Conservation (phyloP, 2,113 vertebrate species). For the Zeus faber region DNA sequence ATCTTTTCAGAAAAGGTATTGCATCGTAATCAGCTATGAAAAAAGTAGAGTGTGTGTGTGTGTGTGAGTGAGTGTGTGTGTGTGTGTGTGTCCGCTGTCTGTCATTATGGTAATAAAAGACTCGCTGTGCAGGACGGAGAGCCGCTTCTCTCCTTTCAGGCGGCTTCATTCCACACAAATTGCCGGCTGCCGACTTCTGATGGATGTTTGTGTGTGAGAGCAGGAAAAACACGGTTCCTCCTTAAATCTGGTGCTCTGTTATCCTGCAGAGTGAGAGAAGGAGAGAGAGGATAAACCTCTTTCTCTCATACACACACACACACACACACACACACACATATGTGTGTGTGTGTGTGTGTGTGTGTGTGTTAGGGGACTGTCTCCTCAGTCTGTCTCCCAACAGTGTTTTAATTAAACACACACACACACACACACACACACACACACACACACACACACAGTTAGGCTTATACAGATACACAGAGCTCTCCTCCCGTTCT, state of each 20-base stretch:
- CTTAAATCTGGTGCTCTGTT: conserved; percentile 60
- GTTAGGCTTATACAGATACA: conserved; percentile 50
- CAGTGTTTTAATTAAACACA: conserved; percentile 71
- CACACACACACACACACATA: no score
- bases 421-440: conserved; percentile 31
- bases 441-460: conserved; percentile 9
- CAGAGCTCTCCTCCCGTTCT: conserved; percentile 46
- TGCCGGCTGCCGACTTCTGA: conserved; percentile 73
- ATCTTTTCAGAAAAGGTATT: no score
- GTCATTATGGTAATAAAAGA: conserved; percentile 81
- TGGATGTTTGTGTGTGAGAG: conserved; percentile 71
- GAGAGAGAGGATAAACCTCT: no score
- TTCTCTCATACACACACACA: no score
- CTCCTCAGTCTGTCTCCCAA: conserved; percentile 54
- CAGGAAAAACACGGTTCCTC: conserved; percentile 70
- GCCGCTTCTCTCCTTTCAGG: conserved; percentile 67
- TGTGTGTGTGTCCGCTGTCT: conserved; percentile 51
- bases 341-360: conserved; percentile 1
- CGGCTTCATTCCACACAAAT: conserved; percentile 73
- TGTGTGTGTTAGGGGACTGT: conserved; percentile 17
- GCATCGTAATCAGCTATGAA: no score
- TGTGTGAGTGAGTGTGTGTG: conserved; percentile 30
- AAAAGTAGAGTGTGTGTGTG: conserved; percentile 21
- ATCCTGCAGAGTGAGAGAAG: conserved; percentile 45
- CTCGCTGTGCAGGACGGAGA: conserved; percentile 66